Percentiles rank a stretch among this genome's conserved stretches.
Conservation (phyloP, 2,113 vertebrate genomes). For the Theristicus caerulescens region DNA sequence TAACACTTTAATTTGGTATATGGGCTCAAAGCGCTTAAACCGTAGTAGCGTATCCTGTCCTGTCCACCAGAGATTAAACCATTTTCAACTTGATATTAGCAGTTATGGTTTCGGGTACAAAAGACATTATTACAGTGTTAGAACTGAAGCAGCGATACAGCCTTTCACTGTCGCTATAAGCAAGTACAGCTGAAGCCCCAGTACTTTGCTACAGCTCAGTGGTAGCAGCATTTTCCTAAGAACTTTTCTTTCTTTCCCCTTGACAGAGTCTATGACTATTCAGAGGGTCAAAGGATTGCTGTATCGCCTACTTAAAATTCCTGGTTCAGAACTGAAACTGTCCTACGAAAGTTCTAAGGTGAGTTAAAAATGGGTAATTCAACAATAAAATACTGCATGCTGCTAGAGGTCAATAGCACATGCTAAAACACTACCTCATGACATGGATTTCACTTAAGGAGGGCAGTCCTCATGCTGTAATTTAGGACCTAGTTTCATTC, state of each 20-base stretch:
- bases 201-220: neutral
- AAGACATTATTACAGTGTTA: constrained; percentile 19
- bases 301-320: constrained; percentile 85
- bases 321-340: constrained; percentile 81
- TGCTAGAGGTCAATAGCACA: neutral
- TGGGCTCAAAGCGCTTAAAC: neutral
- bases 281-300: constrained; percentile 93
- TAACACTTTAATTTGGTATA: neutral
- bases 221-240: neutral
- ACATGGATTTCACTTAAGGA: neutral
- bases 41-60: neutral
- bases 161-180: neutral
- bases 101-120: neutral
- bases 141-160: constrained; percentile 39
- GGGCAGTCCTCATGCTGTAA: neutral
- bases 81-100: neutral
- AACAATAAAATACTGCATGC: neutral
- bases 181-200: neutral
- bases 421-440: neutral
- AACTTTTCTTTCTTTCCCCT: neutral
- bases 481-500: neutral
- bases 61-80: neutral
- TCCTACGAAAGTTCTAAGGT: constrained; percentile 88
- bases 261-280: constrained; percentile 87
- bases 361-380: constrained; percentile 46